Evolutionary conservation across 2,888 invertebrate species (phyloP).

Genomic region (Lasioglossum calceatum): DNA sequence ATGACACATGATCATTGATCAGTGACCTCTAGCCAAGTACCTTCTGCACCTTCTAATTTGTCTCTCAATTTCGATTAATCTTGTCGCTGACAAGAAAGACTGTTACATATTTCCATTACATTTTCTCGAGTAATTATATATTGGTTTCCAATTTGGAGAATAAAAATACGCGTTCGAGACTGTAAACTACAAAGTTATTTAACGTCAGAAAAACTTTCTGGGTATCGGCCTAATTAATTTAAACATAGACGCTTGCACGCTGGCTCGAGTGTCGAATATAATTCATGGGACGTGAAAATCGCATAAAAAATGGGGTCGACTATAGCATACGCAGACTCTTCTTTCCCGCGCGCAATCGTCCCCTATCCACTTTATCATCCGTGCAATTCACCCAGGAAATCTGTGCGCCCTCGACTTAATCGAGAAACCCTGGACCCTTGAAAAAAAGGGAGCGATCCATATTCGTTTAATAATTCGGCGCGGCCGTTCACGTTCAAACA

Average conservation of each 20-base stretch:
- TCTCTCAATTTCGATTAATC: neutral
- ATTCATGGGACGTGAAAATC: neutral
- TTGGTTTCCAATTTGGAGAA: neutral
- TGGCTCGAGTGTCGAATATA: neutral
- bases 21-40: too few species aligned
- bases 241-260: neutral
- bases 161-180: too few species aligned
- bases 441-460: neutral
- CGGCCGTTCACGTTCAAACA: neutral
- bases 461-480: neutral
- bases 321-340: neutral
- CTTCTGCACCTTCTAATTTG: neutral
- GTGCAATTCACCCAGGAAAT: neutral
- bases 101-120: neutral
- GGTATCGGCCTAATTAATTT: neutral
- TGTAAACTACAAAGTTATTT: neutral
- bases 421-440: neutral
- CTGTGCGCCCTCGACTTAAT: conserved; percentile 1
- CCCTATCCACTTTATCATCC: neutral
- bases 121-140: neutral
- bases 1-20: too few species aligned
- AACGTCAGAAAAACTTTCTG: neutral
- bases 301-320: neutral
- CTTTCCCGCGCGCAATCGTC: neutral
- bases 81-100: neutral